phyloP scores from a whole-genome alignment of 2,888 invertebrate genomes.

The Chymomyza fuscimana region DNA sequence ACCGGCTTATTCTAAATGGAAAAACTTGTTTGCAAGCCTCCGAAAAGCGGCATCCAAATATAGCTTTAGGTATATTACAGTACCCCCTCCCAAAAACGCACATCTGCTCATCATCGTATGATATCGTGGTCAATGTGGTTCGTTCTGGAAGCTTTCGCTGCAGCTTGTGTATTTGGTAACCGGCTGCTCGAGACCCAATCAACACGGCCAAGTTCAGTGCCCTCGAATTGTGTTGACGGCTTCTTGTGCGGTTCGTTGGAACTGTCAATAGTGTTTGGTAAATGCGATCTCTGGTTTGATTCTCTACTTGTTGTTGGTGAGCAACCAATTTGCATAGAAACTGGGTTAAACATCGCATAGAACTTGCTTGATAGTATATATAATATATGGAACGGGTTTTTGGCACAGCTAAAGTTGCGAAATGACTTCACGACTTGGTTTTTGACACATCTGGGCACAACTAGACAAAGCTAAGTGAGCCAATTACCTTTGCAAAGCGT shows the following conservation, averaged over 20 bases:
- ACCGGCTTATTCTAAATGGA: conserved; percentile 56
- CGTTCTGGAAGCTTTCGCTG: conserved; percentile 63
- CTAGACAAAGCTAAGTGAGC: conserved; percentile 1
- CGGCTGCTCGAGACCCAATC: conserved; percentile 15
- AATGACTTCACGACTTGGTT: background rate
- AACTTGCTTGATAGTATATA: background rate
- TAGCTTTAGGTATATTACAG: conserved; percentile 59
- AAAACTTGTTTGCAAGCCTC: conserved; percentile 63
- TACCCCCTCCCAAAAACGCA: conserved; percentile 13
- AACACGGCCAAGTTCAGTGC: conserved; percentile 68
- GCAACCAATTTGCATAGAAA: conserved; percentile 52
- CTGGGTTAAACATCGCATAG: conserved; percentile 62
- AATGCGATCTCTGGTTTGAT: conserved; percentile 30
- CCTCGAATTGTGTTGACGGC: conserved; percentile 66
- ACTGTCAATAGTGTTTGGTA: conserved; percentile 14
- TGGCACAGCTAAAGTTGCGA: background rate
- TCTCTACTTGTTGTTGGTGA: conserved; percentile 11
- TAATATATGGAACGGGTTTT: conserved; percentile 8
- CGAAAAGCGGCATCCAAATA: conserved; percentile 45
- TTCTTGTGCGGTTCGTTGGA: conserved; percentile 17
- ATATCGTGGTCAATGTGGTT: conserved; percentile 8
- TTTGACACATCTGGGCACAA: background rate
- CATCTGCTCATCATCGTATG: conserved; percentile 44
- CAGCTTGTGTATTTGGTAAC: conserved; percentile 63
- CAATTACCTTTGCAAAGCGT: conserved; percentile 5